Percentiles rank a stretch among this genome's conserved stretches.
Evolutionary conservation across 1,140 invertebrate genomes (phyloP).

Genomic region (Zaprionus tsacasi): DNA sequence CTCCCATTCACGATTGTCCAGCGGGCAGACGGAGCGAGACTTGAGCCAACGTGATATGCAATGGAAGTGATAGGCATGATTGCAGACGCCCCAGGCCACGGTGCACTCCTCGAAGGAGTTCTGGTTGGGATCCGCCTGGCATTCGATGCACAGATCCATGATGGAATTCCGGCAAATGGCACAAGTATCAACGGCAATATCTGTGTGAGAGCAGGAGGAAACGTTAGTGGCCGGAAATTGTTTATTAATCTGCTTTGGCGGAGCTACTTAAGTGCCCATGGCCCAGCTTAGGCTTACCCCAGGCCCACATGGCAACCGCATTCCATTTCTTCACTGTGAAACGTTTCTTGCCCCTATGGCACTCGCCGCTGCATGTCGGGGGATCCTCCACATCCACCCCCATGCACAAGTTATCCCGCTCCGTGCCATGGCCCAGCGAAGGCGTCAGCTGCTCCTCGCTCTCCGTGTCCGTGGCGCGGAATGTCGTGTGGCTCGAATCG

Average conservation of each 20-base stretch:
- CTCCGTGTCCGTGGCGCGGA: slow-evolving; percentile 20
- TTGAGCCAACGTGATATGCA: slow-evolving; percentile 99
- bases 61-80: slow-evolving; percentile 99
- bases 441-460: slow-evolving; percentile 14
- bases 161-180: slow-evolving; percentile 99
- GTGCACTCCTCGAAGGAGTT: slow-evolving; percentile 99
- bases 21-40: slow-evolving; percentile 98
- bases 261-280: slow-evolving; percentile 38
- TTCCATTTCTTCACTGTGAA: slow-evolving; percentile 99
- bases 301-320: slow-evolving; percentile 98
- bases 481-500: slow-evolving; percentile 20
- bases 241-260: slow-evolving; percentile 60
- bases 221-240: slow-evolving; percentile 55
- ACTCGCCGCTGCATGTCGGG: slow-evolving; percentile 89
- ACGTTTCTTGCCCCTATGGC: slow-evolving; percentile 87
- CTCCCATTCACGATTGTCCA: slow-evolving; percentile 99
- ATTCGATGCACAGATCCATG: slow-evolving; percentile 99
- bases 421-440: not conserved
- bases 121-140: slow-evolving; percentile 99
- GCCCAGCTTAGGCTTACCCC: slow-evolving; percentile 84
- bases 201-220: slow-evolving; percentile 80
- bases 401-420: not conserved
- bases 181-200: slow-evolving; percentile 99
- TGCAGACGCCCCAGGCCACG: slow-evolving; percentile 99
- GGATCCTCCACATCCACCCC: slow-evolving; percentile 63